phyloP scores from a whole-genome alignment of 2,113 vertebrate genomes.

The Eolophus roseicapilla region DNA sequence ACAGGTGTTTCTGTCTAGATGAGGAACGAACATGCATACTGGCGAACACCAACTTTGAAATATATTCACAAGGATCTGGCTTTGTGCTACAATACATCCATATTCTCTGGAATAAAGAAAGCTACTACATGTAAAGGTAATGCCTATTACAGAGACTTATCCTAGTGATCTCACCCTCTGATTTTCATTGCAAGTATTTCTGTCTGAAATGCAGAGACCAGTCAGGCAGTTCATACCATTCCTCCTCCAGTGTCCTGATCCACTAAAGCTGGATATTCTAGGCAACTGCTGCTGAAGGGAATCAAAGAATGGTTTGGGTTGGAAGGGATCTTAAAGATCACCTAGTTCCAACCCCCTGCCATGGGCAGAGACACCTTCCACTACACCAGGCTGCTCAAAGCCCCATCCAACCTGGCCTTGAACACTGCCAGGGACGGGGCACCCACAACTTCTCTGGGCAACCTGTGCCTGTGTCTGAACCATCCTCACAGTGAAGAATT shows the following conservation, averaged over 20 bases:
- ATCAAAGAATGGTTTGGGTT: not conserved
- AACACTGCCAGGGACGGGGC: not conserved
- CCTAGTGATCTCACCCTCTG: not conserved
- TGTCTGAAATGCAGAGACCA: not conserved
- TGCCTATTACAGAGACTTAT: not conserved
- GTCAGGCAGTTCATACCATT: not conserved
- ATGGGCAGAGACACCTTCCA: not conserved
- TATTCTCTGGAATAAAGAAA: not conserved
- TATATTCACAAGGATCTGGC: not conserved
- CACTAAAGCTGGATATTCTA: not conserved
- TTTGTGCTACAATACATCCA: accelerated
- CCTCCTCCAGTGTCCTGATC: not conserved
- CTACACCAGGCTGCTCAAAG: not conserved
- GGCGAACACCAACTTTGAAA: not conserved
- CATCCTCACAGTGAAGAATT: not conserved
- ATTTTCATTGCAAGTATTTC: not conserved
- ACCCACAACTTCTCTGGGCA: not conserved
- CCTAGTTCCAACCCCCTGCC: not conserved
- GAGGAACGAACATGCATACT: not conserved
- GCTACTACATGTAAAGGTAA: not conserved
- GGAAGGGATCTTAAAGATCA: not conserved
- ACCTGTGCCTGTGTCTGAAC: not conserved
- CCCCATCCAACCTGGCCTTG: not conserved
- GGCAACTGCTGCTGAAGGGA: not conserved
- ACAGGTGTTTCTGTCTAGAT: not conserved